Evolutionary conservation across 2,888 invertebrate genomes (phyloP), one percentile per base, ranked within the genome.

Genomic region (Patella pellucida): DNA sequence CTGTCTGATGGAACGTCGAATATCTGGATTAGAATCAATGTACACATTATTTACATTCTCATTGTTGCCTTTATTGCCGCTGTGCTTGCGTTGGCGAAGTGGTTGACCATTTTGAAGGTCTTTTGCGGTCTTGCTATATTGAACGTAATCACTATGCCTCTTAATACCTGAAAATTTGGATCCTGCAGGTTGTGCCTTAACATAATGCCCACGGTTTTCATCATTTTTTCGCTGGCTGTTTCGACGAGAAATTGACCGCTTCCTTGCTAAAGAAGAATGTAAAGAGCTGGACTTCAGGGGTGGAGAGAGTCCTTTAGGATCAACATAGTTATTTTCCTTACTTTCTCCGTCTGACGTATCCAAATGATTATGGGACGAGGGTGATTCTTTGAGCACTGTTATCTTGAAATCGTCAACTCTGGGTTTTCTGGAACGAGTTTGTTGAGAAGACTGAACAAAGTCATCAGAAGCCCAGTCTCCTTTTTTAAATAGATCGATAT

Each of bases 401-500:
- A 78, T 62, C 51, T 19, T 62, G 3, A 51, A 51, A 71, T 68
- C 16, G n/a, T 12, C 3, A 71, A 41, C 71, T 14, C 16, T 14
- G 67, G 51, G 27, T 71, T 27, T 5, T 19, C 54, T 74, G 15
- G 68, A 68, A 68, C 52, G 14, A n/a, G 68, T 19, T 54, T 72
- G 71, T 23, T 67, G 15, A 31, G 19, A 62, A 19, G 12, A 50
- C 15, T 51, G 31, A 71, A 54, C n/a, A 68, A 78, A 78, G 54
- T 82, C 82, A 15, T 81, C 67, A 76, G 79, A 79, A 12, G 78
- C 69, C 83, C 82, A 81, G 31, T 68, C 71, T n/a, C 79, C 75
- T 52, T 76, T 70, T 68, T 81, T 73, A 71, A 84, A 82, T 19
- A 80, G 69, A 68, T 83, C 83, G 16, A 79, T 75, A 75, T 69